phyloP scores from a whole-genome alignment of 1,140 invertebrate genomes.

The Adelges cooleyi region DNA sequence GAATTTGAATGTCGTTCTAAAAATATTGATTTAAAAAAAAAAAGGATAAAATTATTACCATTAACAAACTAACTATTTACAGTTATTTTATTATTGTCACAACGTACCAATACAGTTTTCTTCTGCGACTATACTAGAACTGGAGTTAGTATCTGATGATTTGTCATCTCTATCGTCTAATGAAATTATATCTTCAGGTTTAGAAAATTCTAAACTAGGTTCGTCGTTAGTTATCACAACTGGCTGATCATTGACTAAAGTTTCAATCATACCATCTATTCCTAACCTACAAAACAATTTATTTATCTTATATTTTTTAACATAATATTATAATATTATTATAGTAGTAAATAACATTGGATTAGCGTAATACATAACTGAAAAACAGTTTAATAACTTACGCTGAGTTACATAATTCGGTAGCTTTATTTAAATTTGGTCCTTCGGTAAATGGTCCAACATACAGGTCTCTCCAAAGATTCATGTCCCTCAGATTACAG shows the following conservation, averaged over 20 bases:
- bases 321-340: too few species aligned
- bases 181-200: conserved; percentile 3
- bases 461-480: conserved; percentile 76
- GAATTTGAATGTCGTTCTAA: background rate
- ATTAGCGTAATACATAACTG: too few species aligned
- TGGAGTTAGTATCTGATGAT: conserved; percentile 8
- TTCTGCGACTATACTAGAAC: conserved; percentile 4
- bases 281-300: conserved; percentile 9
- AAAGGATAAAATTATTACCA: too few species aligned
- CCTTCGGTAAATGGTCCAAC: conserved; percentile 43
- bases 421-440: conserved; percentile 6
- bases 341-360: too few species aligned
- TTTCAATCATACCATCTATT: conserved; percentile 6
- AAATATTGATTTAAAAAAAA: background rate
- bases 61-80: too few species aligned
- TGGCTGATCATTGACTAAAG: background rate
- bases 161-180: conserved; percentile 6
- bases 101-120: conserved; percentile 15
- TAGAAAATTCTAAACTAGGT: background rate
- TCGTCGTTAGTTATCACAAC: conserved; percentile 1
- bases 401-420: conserved; percentile 13
- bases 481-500: conserved; percentile 67
- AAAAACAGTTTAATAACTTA: too few species aligned
- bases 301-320: too few species aligned
- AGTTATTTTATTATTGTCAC: too few species aligned